These are phyloP conservation scores for Lasius platythorax DNA, from an alignment of 2,888 invertebrate genomes.

Conservation along the genomic window DNA sequence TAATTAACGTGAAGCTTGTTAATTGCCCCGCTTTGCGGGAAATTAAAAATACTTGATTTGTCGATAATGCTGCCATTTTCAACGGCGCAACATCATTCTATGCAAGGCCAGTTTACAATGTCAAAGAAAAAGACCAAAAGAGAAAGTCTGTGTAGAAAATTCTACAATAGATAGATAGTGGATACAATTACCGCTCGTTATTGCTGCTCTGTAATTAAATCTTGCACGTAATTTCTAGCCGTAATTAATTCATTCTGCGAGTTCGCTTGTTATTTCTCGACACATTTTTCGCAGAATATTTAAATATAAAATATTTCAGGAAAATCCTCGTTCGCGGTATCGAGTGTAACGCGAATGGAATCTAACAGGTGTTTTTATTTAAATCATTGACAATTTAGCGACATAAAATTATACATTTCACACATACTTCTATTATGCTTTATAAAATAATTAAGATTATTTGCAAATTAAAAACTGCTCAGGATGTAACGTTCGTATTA, in stretches of 20 bases:
- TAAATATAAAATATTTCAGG: background rate
- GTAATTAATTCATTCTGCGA: background rate
- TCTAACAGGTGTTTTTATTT: conserved; percentile 45
- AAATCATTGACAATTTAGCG: conserved; percentile 24
- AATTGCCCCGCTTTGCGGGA: conserved; percentile 48
- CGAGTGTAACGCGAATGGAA: background rate
- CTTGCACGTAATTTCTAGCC: background rate
- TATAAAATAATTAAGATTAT: conserved; percentile 19
- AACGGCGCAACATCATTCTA: background rate
- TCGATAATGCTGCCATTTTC: background rate
- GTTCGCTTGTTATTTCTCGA: background rate
- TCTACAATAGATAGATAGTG: background rate
- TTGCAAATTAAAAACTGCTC: background rate
- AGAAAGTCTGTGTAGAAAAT: background rate
- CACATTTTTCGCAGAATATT: background rate
- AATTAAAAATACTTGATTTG: conserved; percentile 1
- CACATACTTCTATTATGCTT: background rate
- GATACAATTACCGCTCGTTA: background rate
- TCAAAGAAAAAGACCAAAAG: background rate
- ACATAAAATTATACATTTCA: conserved; percentile 3
- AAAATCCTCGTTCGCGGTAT: background rate
- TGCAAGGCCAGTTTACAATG: background rate
- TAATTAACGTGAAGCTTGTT: conserved; percentile 38
- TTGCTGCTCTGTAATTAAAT: background rate
- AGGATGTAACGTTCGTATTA: background rate